phyloP scores from a whole-genome alignment of 2,797 vertebrate species.

The Calcarius lapponicus region DNA sequence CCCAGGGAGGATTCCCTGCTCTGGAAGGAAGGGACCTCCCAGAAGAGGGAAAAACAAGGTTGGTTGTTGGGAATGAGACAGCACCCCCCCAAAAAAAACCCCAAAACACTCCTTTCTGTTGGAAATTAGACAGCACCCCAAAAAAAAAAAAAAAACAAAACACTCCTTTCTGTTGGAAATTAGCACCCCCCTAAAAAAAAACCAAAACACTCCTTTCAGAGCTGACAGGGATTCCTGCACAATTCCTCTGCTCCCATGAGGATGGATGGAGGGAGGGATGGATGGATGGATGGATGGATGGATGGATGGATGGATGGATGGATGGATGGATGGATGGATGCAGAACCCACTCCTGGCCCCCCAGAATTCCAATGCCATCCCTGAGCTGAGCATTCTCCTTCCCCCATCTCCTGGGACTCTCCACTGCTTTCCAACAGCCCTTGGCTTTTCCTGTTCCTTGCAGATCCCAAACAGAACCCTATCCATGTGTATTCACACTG shows the following conservation, averaged over 20 bases:
- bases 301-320: neutral
- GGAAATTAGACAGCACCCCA: too few relatives aligned
- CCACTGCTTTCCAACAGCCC: neutral
- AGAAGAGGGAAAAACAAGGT: neutral
- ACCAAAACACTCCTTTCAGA: too few relatives aligned
- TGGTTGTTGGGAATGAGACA: neutral
- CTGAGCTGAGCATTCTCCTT: neutral
- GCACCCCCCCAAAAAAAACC: neutral
- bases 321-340: neutral
- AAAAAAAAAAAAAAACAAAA: too few relatives aligned
- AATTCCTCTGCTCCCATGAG: too few relatives aligned
- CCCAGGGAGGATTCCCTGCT: fast-evolving
- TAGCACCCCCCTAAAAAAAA: too few relatives aligned
- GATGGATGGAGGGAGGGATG: too few relatives aligned
- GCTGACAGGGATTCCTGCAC: too few relatives aligned
- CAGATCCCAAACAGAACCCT: neutral
- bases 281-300: neutral
- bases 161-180: too few relatives aligned
- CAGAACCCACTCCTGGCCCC: neutral
- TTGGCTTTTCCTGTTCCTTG: too few relatives aligned
- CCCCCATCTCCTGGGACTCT: neutral
- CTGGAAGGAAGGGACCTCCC: neutral
- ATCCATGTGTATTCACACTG: fast-evolving
- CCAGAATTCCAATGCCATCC: neutral
- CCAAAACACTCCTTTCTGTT: too few relatives aligned